These are phyloP conservation scores for Trichopria drosophilae DNA, from an alignment of 2,888 invertebrate genomes.

Conservation along the genomic window DNA sequence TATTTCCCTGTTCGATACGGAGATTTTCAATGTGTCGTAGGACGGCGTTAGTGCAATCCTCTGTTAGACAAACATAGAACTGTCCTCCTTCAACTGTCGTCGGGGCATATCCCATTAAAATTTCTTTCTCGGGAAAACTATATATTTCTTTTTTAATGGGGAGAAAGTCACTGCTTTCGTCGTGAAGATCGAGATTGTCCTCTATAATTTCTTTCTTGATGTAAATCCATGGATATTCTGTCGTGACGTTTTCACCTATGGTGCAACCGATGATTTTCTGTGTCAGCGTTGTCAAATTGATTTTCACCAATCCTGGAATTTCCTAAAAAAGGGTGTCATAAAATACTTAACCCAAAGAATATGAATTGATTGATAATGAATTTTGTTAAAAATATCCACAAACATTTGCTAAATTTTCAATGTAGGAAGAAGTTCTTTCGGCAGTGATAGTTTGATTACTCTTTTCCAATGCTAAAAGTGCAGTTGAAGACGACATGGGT, in stretches of 20 bases:
- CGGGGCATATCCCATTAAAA: conserved; percentile 71
- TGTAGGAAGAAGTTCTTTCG: neutral
- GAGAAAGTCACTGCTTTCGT: conserved; percentile 61
- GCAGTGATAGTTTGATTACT: neutral
- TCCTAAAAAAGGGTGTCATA: conserved; percentile 11
- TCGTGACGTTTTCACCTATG: conserved; percentile 70
- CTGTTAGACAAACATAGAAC: conserved; percentile 70
- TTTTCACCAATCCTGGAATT: conserved; percentile 61
- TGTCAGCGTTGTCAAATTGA: conserved; percentile 63
- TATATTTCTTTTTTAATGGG: conserved; percentile 55
- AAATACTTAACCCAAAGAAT: no score
- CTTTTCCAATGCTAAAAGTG: no score
- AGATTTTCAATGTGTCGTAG: conserved; percentile 46
- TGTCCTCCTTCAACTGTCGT: conserved; percentile 68
- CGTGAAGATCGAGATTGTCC: conserved; percentile 66
- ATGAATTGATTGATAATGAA: no score
- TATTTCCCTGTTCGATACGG: conserved; percentile 44
- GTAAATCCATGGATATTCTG: conserved; percentile 75
- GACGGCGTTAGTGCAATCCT: conserved; percentile 62
- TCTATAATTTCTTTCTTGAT: conserved; percentile 66
- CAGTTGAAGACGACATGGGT: no score
- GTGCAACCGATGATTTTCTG: conserved; percentile 67
- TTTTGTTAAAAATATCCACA: neutral
- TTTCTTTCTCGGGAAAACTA: conserved; percentile 48
- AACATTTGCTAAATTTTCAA: neutral